phyloP scores from a whole-genome alignment of 2,113 vertebrate species.

The Puntigrus tetrazona region DNA sequence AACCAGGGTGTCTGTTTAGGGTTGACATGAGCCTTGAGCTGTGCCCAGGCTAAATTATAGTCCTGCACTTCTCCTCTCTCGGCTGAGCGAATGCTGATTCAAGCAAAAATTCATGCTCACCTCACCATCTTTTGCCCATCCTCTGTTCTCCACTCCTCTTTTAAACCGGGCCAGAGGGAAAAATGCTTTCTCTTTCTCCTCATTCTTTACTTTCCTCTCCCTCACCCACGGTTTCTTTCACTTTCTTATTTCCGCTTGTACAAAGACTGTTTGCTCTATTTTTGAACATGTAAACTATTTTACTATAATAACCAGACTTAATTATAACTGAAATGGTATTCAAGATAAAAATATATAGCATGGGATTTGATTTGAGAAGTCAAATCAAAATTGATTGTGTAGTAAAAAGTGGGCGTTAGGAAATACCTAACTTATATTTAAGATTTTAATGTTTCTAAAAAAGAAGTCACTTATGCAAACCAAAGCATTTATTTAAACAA shows the following conservation, averaged over 20 bases:
- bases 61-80: conserved; percentile 46
- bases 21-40: conserved; percentile 60
- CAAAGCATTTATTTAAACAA: not conserved
- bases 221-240: not conserved
- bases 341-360: not conserved
- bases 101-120: conserved; percentile 64
- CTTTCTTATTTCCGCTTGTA: not conserved
- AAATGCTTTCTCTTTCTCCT: conserved; percentile 12
- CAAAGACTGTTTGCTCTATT: not conserved
- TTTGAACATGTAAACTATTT: not conserved
- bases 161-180: conserved; percentile 43
- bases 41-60: conserved; percentile 59
- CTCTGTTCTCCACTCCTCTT: conserved; percentile 41
- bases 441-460: not conserved
- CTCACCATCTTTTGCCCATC: conserved; percentile 61
- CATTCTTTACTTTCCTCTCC: conserved; percentile 1
- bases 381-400: not conserved
- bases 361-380: not conserved
- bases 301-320: not conserved
- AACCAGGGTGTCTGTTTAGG: conserved; percentile 57
- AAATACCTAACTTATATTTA: not conserved
- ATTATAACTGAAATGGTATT: not conserved
- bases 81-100: conserved; percentile 62
- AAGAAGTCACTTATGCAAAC: not conserved
- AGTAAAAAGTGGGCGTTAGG: not conserved